phyloP scores from a whole-genome alignment of 2,797 vertebrate species.

The Ambastaia sidthimunki region DNA sequence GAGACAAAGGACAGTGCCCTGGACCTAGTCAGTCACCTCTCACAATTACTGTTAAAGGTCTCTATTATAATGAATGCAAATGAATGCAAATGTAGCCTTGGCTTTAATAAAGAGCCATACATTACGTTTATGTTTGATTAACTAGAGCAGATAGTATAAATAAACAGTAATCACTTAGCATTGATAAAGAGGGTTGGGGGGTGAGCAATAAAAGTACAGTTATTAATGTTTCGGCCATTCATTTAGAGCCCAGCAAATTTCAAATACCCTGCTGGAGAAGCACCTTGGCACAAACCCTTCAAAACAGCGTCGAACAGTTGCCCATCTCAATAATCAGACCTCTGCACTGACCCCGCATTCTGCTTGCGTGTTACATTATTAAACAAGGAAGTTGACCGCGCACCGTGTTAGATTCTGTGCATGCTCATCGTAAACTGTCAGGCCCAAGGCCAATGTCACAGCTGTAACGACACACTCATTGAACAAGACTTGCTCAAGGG shows the following conservation, averaged over 20 bases:
- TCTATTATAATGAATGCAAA: constrained; percentile 24
- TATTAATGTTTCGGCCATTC: not conserved
- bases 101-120: not conserved
- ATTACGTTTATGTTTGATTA: not conserved
- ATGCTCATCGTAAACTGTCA: constrained; percentile 12
- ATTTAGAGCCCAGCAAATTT: not conserved
- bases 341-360: not conserved
- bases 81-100: constrained; percentile 17
- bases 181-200: too few relatives aligned
- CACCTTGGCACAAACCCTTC: not conserved
- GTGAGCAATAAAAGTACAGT: too few relatives aligned
- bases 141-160: not conserved
- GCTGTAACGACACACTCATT: constrained; percentile 44
- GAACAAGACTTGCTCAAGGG: constrained; percentile 25
- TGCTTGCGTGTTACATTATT: constrained; percentile 33
- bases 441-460: constrained; percentile 30
- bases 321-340: not conserved
- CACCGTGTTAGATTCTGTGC: constrained; percentile 14
- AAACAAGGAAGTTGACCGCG: constrained; percentile 52
- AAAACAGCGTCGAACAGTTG: not conserved
- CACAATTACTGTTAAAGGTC: not conserved
- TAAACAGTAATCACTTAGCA: not conserved
- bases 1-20: constrained; percentile 64
- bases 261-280: not conserved
- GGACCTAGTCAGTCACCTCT: constrained; percentile 31